A percentile compares a stretch with the other conserved stretches of the same genome.
These are phyloP conservation scores for Microchirus variegatus DNA, from an alignment of 2,797 vertebrate genomes.

Conservation along the genomic window DNA sequence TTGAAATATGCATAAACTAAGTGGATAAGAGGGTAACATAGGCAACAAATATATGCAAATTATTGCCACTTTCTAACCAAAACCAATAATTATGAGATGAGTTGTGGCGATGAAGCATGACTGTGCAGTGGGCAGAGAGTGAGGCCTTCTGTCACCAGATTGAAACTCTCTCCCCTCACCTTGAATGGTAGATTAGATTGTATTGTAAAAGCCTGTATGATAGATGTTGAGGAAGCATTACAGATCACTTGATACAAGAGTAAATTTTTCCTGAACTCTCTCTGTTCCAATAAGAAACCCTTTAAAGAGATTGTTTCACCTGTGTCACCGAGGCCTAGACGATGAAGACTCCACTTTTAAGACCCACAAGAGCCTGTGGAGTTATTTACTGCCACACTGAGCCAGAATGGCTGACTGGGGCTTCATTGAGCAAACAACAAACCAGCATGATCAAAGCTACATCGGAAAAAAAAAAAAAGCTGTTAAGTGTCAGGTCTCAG, in stretches of 20 bases:
- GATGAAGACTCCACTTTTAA: slow-evolving; percentile 42
- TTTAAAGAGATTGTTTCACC: slow-evolving; percentile 55
- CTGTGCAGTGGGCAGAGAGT: background rate
- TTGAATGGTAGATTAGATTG: slow-evolving; percentile 12
- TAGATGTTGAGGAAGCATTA: slow-evolving; percentile 58
- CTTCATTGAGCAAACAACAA: slow-evolving; percentile 7
- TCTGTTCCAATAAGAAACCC: slow-evolving; percentile 19
- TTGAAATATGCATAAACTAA: background rate
- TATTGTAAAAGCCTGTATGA: slow-evolving; percentile 56
- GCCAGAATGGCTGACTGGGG: slow-evolving; percentile 28
- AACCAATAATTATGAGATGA: slow-evolving; percentile 13
- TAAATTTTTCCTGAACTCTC: slow-evolving; percentile 32
- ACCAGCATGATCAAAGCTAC: background rate
- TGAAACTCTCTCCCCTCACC: slow-evolving; percentile 39
- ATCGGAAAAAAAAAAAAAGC: background rate
- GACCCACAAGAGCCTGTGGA: slow-evolving; percentile 22
- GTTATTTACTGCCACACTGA: slow-evolving; percentile 51
- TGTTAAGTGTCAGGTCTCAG: background rate
- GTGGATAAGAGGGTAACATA: background rate
- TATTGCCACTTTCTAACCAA: slow-evolving; percentile 5
- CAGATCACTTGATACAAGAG: slow-evolving; percentile 49
- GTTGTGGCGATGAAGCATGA: background rate
- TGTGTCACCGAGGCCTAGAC: slow-evolving; percentile 20
- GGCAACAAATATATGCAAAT: too few relatives aligned
- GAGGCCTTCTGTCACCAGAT: slow-evolving; percentile 28